Evolutionary conservation across 1,140 invertebrate species (phyloP), one percentile per base, ranked within the genome.

Genomic region (Diabrotica virgifera): DNA sequence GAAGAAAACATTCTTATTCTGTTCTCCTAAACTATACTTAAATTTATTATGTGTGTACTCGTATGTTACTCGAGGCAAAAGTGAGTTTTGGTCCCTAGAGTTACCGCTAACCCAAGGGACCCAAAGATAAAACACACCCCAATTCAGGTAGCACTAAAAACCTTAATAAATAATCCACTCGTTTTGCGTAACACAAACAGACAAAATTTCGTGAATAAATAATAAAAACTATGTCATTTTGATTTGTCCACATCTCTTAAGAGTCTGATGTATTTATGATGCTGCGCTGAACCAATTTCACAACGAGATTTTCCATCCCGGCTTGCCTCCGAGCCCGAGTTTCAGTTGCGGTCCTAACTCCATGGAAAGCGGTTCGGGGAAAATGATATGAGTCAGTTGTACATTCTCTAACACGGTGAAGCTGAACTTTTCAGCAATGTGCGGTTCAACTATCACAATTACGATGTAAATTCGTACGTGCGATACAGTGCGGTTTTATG

Each of bases 191-290:
- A 24, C 24, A 24, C 24, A 4, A 24, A 24, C 24, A 24, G 4
- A 24, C 24, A 24, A 2, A 10, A 46, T 46, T 46, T 3, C 5
- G n/a, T 46, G 8, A 10, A 46, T 46, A 46, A 46, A 46, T 46
- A 46, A 46, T 46, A 46, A 46, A 46, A 46, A 46, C 14, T 59
- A 59, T 12, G 58, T 35, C 40, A 59, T 59, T 59, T 35, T 40
- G 38, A 59, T 59, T 40, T 59, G 58, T 59, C 58, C 58, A 59
- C 58, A 59, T 59, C 58, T 46, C 40, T 40, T 40, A 51, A 59
- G 40, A 40, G 58, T 40, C 40, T 59, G 58, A 59, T 50, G 58
- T 59, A 59, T 59, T 59, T 59, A 59, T 59, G 58, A 59, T 59
- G 58, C 58, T 59, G 58, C 58, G 58, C 58, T 59, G 58, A 59